Evolutionary conservation across 2,113 vertebrate species (phyloP).

Genomic region (Macquaria australasica): DNA sequence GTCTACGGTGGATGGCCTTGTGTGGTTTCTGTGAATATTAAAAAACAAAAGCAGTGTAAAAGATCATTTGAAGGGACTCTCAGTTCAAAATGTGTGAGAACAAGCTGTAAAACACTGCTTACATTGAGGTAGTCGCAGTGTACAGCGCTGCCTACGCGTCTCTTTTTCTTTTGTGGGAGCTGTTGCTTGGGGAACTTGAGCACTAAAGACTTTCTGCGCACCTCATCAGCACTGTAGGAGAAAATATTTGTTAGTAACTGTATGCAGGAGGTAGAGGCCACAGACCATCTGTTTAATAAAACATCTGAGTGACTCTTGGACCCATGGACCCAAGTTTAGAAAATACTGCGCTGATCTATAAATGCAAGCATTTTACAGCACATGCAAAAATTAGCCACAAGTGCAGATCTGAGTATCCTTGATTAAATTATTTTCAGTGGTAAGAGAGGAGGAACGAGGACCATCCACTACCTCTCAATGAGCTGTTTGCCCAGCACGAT

Average conservation of each 20-base stretch:
- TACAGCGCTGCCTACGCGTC: slow-evolving; percentile 93
- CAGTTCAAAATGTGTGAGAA: neutral
- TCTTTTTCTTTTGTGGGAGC: slow-evolving; percentile 96
- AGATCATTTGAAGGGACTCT: neutral
- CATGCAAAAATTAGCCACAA: neutral
- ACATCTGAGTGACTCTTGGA: neutral
- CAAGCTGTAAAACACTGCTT: slow-evolving; percentile 66
- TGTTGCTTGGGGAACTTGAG: slow-evolving; percentile 99
- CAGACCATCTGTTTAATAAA: neutral
- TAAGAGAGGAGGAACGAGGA: neutral
- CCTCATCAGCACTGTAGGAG: slow-evolving; percentile 93
- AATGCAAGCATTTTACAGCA: neutral
- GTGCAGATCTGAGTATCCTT: too few species aligned
- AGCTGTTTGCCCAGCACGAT: slow-evolving; percentile 98
- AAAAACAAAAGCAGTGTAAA: neutral
- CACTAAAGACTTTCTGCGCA: slow-evolving; percentile 96
- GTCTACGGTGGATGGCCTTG: slow-evolving; percentile 96
- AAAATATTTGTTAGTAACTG: neutral
- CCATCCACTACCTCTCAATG: slow-evolving; percentile 91
- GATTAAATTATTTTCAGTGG: neutral
- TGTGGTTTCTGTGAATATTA: slow-evolving; percentile 89
- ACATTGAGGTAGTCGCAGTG: slow-evolving; percentile 99
- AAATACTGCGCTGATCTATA: neutral
- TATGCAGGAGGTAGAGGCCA: neutral
- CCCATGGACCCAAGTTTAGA: neutral